phyloP scores from a whole-genome alignment of 2,888 invertebrate species.

The Tuta absoluta region DNA sequence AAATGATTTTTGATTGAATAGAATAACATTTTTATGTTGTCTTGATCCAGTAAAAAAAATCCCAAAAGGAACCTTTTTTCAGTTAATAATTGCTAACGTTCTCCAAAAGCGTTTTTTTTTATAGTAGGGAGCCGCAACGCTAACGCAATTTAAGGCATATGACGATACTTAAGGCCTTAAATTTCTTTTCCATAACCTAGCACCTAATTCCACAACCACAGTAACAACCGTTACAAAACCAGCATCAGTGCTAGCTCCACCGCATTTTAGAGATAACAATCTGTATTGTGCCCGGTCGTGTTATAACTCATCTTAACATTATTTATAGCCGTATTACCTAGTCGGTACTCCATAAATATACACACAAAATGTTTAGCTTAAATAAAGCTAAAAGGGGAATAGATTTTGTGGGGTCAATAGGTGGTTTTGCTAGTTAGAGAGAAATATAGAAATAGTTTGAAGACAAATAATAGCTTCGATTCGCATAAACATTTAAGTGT shows the following conservation, averaged over 20 bases:
- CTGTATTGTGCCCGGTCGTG: conserved; percentile 29
- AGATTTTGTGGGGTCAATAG: conserved; percentile 26
- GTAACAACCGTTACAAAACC: neutral
- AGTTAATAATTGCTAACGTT: too few relatives aligned
- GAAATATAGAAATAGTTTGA: too few relatives aligned
- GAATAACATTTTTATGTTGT: too few relatives aligned
- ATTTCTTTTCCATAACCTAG: conserved; percentile 5
- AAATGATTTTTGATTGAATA: too few relatives aligned
- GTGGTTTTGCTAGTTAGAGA: neutral
- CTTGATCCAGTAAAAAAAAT: too few relatives aligned
- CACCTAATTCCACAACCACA: neutral
- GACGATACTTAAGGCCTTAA: too few relatives aligned
- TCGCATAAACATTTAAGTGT: too few relatives aligned
- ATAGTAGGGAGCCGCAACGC: too few relatives aligned
- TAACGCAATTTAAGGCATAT: too few relatives aligned
- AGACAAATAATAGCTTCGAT: too few relatives aligned
- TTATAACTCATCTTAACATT: conserved; percentile 31
- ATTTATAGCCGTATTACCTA: conserved; percentile 32
- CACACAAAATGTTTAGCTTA: conserved; percentile 32
- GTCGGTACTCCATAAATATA: conserved; percentile 30
- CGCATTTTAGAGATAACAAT: conserved; percentile 27
- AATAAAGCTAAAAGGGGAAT: conserved; percentile 26
- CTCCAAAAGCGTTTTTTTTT: too few relatives aligned
- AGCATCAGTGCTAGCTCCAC: neutral
- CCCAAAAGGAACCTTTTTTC: too few relatives aligned